Conservation (phyloP, 1,140 invertebrate species). For the Leptopilina clavipes region DNA sequence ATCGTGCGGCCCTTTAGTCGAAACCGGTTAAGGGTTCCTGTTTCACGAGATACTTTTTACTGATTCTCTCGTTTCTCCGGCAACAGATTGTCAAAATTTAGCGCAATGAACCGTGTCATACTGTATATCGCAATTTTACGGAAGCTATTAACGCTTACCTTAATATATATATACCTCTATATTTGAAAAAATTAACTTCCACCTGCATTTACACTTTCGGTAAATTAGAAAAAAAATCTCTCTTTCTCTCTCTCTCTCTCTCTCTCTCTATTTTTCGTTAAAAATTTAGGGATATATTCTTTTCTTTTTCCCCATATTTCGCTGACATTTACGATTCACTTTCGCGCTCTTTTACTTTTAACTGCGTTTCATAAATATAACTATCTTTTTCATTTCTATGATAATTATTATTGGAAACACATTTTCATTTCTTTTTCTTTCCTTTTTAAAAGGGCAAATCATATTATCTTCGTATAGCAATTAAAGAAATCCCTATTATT, state of each 20-base stretch:
- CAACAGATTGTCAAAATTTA: conserved; percentile 49
- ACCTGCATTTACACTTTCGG: not conserved
- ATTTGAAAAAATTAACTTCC: conserved; percentile 7
- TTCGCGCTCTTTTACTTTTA: not conserved
- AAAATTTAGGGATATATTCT: not conserved
- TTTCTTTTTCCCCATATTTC: not conserved
- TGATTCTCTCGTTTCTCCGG: conserved; percentile 51
- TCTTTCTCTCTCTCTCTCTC: no score
- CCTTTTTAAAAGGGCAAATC: not conserved
- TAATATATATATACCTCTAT: no score
- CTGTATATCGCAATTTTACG: conserved; percentile 22
- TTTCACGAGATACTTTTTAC: conserved; percentile 46
- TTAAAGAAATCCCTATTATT: no score
- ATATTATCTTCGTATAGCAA: not conserved
- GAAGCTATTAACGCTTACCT: not conserved
- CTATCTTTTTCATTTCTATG: not conserved
- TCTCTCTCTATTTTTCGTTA: not conserved
- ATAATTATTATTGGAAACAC: not conserved
- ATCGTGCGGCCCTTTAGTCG: conserved; percentile 50
- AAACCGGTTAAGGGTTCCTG: conserved; percentile 55
- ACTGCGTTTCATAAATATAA: not conserved
- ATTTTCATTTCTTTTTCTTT: not conserved
- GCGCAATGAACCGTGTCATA: conserved; percentile 27
- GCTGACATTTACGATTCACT: conserved; percentile 30
- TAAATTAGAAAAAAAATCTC: no score